Conservation (phyloP, 2,888 invertebrate genomes). For the Tetheella fluctuosa region DNA sequence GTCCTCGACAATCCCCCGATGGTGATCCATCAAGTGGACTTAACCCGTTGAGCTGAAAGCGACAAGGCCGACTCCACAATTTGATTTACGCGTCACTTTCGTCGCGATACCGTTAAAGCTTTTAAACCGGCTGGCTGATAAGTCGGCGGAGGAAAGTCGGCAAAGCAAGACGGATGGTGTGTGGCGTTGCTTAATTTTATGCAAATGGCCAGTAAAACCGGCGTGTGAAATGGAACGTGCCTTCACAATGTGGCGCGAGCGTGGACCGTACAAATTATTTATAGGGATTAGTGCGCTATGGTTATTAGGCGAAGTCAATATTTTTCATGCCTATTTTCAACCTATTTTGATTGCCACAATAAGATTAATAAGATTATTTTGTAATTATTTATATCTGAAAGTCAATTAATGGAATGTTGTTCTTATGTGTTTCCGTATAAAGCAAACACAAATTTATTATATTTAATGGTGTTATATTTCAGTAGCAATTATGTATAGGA, state of each 20-base stretch:
- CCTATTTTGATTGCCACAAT: background rate
- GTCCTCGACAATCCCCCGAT: conserved; percentile 36
- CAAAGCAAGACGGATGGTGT: conserved; percentile 68
- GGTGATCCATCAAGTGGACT: conserved; percentile 52
- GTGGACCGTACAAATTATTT: background rate
- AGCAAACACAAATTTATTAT: background rate
- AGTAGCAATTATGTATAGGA: background rate
- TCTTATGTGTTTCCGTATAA: background rate
- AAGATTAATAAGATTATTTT: background rate
- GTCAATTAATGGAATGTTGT: background rate
- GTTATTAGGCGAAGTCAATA: conserved; percentile 11
- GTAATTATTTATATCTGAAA: background rate
- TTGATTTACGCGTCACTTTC: conserved; percentile 78
- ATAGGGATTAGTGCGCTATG: conserved; percentile 16
- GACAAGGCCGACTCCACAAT: conserved; percentile 54
- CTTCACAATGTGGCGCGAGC: conserved; percentile 26
- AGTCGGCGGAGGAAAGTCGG: conserved; percentile 62
- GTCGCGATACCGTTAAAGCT: conserved; percentile 74
- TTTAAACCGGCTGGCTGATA: conserved; percentile 66
- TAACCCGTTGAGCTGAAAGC: conserved; percentile 48
- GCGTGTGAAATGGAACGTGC: conserved; percentile 69
- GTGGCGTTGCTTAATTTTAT: conserved; percentile 62
- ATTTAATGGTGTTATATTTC: background rate
- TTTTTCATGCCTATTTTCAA: background rate
- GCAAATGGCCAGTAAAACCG: conserved; percentile 54